Evolutionary conservation across 2,113 vertebrate genomes (phyloP).

Genomic region (Nesogale talazaci): DNA sequence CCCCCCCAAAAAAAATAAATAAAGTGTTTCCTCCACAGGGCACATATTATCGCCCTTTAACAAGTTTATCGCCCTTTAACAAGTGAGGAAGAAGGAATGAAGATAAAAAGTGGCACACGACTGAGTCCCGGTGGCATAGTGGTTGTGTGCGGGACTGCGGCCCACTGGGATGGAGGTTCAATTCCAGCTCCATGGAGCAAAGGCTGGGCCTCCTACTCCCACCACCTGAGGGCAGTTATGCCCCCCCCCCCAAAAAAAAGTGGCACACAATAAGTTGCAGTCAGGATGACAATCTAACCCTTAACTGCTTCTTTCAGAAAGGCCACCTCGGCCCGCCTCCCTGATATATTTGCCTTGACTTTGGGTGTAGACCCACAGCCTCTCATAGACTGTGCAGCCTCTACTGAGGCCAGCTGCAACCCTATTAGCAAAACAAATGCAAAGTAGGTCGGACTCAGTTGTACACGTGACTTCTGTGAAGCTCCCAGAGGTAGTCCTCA

Average conservation of each 20-base stretch:
- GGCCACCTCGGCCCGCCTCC: background rate
- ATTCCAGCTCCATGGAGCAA: no score
- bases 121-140: no score
- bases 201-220: no score
- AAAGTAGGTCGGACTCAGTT: background rate
- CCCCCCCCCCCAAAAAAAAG: no score
- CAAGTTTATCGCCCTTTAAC: slow-evolving; percentile 18
- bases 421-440: slow-evolving; percentile 22
- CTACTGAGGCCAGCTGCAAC: background rate
- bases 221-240: no score
- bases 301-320: slow-evolving; percentile 41
- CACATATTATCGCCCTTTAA: slow-evolving; percentile 3
- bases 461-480: background rate
- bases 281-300: background rate
- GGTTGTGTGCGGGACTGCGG: no score
- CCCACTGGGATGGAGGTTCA: no score
- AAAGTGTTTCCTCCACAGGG: background rate
- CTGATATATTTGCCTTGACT: background rate
- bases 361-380: slow-evolving; percentile 6
- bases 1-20: no score
- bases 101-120: slow-evolving; percentile 22
- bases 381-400: slow-evolving; percentile 34
- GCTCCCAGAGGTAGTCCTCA: background rate
- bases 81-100: slow-evolving; percentile 15
- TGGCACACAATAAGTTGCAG: background rate